Evolutionary conservation across 2,797 vertebrate genomes (phyloP), one percentile per base, ranked within the genome.

Genomic region (Valencia hispanica): DNA sequence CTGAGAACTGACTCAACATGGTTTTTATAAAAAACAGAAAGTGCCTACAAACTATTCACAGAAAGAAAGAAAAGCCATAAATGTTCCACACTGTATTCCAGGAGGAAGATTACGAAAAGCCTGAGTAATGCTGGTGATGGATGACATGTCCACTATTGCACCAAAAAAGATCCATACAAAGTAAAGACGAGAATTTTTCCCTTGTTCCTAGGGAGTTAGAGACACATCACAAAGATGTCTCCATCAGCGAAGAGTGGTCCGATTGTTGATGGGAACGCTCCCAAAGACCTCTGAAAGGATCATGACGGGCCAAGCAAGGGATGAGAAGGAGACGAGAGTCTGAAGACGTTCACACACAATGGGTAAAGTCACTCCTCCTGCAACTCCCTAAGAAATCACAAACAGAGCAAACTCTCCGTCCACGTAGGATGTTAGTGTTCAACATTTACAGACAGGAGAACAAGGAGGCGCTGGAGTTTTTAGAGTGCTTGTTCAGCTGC

Each of bases 361-460:
- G 15, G 55, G 30, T 59, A 59, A 9, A n/a, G 11, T 47, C 45
- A 50, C 18, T 25, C 10, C 1, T 65, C 36, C 3, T 20, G 8
- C 32, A 9, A 34, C 15, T 3, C 88, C 83, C 78, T 75, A 90
- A n/a, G n/a, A 80, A 90, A 91, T 94, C 88, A 87, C 55, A 11
- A 0, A 34, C 22, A 61, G 11, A 68, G 88, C 82, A 82, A 83
- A 79, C 9, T 45, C 55, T n/a, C 32, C 36, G 59, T 22, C 20
- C 32, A 10, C 15, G 59, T 36, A 34, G 61, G 83, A 76, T 32
- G 51, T 5, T 34, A 77, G 63, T 48, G 75, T 68, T 82, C 34
- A 72, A 77, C 77, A 74, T 82, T 72, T 71, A 73, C n/a, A 39
- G 25, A 39, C 39, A 65, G 36, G 61, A 63, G 30, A 25, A 41